Percentiles rank a stretch among this genome's conserved stretches.
phyloP scores from a whole-genome alignment of 2,113 vertebrate species.

The Rhinichthys klamathensis region DNA sequence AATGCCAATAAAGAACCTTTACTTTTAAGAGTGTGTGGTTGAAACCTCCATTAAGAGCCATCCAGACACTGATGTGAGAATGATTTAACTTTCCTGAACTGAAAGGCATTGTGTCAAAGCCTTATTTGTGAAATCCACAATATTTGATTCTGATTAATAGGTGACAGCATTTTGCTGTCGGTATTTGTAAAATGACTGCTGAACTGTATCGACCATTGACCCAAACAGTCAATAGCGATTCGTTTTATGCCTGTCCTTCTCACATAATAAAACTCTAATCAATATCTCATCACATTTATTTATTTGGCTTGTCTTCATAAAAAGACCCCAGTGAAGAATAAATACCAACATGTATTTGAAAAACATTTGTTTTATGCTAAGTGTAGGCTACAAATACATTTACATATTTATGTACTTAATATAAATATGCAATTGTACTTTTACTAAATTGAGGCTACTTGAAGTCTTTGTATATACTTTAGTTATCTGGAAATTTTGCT shows the following conservation, averaged over 20 bases:
- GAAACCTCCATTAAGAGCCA: background rate
- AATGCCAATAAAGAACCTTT: no score
- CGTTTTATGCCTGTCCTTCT: background rate
- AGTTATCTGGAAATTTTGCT: no score
- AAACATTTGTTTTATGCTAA: no score
- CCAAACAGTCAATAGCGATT: background rate
- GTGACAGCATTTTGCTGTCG: background rate
- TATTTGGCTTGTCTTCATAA: background rate
- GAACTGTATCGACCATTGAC: background rate
- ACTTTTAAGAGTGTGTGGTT: no score
- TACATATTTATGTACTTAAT: no score
- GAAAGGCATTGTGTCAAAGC: background rate
- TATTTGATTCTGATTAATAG: background rate
- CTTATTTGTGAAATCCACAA: background rate
- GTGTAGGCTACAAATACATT: no score
- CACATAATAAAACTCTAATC: background rate
- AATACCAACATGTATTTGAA: no score
- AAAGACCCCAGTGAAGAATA: background rate
- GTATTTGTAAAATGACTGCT: background rate
- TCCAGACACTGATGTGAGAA: background rate
- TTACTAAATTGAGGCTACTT: no score
- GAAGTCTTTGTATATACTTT: no score
- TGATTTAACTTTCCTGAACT: background rate
- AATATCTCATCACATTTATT: background rate
- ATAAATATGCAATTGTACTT: no score